Base-by-base conservation (phyloP, 2,113 vertebrate genomes). In the Otolemur garnettii region DNA sequence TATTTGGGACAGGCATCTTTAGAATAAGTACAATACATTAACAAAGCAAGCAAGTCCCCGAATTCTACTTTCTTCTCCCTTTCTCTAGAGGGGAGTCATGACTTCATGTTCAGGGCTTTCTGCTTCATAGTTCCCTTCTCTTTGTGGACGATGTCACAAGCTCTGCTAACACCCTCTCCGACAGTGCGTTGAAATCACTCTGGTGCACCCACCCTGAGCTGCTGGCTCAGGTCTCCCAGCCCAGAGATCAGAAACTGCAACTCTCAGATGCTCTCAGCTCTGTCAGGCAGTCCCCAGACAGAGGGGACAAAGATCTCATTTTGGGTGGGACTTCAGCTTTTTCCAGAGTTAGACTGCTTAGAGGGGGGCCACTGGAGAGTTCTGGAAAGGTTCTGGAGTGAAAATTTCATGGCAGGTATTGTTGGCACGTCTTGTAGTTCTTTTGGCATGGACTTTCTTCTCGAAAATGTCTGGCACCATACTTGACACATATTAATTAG, bases 191-290 rank as follows among this genome's bases (percentile, higher is more conserved):
- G 42, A 66, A 33, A 12, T 66, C 38, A 14, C 17, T 42, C 38
- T 5, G 10, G 0, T 66, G 59, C 7, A 30, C 81, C n/a, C 28
- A 71, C 55, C 59, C 59, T 30, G 57, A 85, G n/a, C 18, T 66
- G 33, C 4, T 35, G 17, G 79, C 18, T 75, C 60, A n/a, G 14
- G 3, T 57, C 55, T 84, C 60, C 60, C 59, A 66, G n/a, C 45
- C 55, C 19, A 8, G 26, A 9, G 17, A 6, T 28, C 26, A 28
- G 33, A 14, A 19, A 12, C 77, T 4, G 7, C 1, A 0, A 11
- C 69, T 57, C 38, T 38, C 38, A 38, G 45, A 82, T 57, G 26
- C 15, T 19, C 18, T 33, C 12, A 93, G 66, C 35, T 22, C 72
- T 86, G n/a, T 33, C 7, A 66, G 50, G 45, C 28, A 0, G 1